These are phyloP conservation scores for Cygnus olor DNA, from an alignment of 2,797 vertebrate species.

Conservation along the genomic window DNA sequence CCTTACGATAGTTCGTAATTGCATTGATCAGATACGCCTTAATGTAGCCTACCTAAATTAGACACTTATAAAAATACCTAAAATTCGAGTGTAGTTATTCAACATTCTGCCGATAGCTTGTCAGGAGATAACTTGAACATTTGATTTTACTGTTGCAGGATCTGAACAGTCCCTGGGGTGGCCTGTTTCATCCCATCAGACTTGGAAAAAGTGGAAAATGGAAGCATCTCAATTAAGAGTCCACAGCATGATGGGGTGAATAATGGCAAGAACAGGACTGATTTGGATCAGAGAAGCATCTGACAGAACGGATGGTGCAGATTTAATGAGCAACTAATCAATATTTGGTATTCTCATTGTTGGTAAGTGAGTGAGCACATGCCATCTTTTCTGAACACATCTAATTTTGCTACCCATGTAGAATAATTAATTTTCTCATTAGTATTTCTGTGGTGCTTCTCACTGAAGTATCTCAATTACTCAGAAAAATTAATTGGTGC, in stretches of 20 bases:
- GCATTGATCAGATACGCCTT: neutral
- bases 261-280: conserved; percentile 25
- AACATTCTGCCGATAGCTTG: neutral
- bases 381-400: conserved; percentile 51
- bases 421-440: conserved; percentile 66
- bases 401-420: conserved; percentile 33
- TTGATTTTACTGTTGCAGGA: neutral
- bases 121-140: neutral
- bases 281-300: neutral
- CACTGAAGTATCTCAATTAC: conserved; percentile 18
- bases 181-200: conserved; percentile 4
- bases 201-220: neutral
- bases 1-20: neutral
- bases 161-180: neutral
- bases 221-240: conserved; percentile 9
- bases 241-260: neutral
- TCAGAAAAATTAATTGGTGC: conserved; percentile 34
- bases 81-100: neutral
- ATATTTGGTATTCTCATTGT: conserved; percentile 57
- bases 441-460: conserved; percentile 11
- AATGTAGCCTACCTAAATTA: neutral
- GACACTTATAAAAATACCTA: neutral
- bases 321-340: conserved; percentile 63
- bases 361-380: neutral
- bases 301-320: conserved; percentile 38